phyloP scores from a whole-genome alignment of 2,113 vertebrate species.

The Semicossyphus pulcher region DNA sequence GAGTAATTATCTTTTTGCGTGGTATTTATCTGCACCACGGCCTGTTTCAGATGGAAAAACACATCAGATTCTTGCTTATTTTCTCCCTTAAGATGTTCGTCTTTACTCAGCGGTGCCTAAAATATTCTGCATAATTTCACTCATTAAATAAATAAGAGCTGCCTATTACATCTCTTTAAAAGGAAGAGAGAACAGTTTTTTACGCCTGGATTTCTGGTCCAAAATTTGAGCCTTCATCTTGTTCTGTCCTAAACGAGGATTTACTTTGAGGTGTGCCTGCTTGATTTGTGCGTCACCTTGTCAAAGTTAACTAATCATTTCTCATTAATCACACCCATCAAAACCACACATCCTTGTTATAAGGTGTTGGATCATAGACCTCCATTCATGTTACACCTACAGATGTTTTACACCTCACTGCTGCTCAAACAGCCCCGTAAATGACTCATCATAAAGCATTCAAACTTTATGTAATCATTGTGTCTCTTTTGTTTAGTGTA shows the following conservation, averaged over 20 bases:
- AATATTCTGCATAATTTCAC: not conserved
- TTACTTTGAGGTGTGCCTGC: too few relatives aligned
- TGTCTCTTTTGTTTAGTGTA: not conserved
- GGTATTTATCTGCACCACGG: slow-evolving; percentile 23
- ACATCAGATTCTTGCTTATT: not conserved
- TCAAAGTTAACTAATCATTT: not conserved
- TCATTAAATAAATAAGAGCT: not conserved
- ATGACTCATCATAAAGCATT: not conserved
- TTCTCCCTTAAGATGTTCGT: not conserved
- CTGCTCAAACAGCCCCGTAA: not conserved
- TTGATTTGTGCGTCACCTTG: not conserved
- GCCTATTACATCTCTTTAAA: not conserved
- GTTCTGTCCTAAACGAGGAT: too few relatives aligned
- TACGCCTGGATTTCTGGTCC: not conserved
- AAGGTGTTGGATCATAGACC: not conserved
- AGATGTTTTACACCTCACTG: slow-evolving; percentile 1
- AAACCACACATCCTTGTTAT: not conserved
- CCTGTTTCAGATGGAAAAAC: slow-evolving; percentile 8
- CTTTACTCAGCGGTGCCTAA: not conserved
- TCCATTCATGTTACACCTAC: not conserved
- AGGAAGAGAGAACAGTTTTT: not conserved
- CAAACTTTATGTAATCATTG: not conserved
- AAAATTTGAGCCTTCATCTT: not conserved
- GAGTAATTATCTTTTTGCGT: slow-evolving; percentile 18
- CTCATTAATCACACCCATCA: not conserved